A percentile compares a stretch with the other conserved stretches of the same genome.
These are phyloP conservation scores for Catocala fraxini DNA, from an alignment of 2,888 invertebrate species.

Conservation along the genomic window DNA sequence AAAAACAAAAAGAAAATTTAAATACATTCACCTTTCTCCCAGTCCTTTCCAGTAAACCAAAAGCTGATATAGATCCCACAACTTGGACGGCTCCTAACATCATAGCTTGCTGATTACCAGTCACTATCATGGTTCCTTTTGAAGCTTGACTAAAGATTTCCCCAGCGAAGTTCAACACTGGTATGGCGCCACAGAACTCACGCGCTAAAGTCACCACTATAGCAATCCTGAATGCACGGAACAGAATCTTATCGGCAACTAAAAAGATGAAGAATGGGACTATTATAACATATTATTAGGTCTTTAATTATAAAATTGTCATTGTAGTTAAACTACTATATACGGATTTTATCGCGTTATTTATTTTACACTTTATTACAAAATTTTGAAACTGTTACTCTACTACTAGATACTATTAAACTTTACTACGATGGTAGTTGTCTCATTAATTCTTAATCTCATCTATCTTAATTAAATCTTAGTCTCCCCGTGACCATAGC, in stretches of 20 bases:
- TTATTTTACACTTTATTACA: too few species aligned
- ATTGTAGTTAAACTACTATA: too few species aligned
- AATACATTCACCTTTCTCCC: conserved; percentile 71
- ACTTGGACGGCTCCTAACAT: conserved; percentile 78
- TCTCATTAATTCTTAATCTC: too few species aligned
- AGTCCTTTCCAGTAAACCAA: conserved; percentile 72
- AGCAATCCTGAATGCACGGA: conserved; percentile 72
- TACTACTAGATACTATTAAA: too few species aligned
- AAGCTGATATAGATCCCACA: conserved; percentile 69
- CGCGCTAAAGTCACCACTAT: conserved; percentile 66
- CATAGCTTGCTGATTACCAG: conserved; percentile 81
- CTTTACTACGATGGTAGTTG: too few species aligned
- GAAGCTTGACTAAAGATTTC: conserved; percentile 75
- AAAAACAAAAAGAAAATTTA: background rate
- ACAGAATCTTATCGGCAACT: conserved; percentile 74
- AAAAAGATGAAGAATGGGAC: conserved; percentile 33
- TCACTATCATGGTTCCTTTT: conserved; percentile 60
- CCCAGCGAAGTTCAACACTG: conserved; percentile 78
- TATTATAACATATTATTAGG: background rate
- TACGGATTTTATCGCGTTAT: too few species aligned
- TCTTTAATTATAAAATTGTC: too few species aligned
- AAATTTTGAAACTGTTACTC: too few species aligned
- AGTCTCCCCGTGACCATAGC: too few species aligned
- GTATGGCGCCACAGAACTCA: conserved; percentile 76
- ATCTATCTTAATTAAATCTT: too few species aligned